A percentile compares a stretch with the other conserved stretches of the same genome.
Conservation (phyloP, 2,113 vertebrate species). For the Pterocles orientalis region DNA sequence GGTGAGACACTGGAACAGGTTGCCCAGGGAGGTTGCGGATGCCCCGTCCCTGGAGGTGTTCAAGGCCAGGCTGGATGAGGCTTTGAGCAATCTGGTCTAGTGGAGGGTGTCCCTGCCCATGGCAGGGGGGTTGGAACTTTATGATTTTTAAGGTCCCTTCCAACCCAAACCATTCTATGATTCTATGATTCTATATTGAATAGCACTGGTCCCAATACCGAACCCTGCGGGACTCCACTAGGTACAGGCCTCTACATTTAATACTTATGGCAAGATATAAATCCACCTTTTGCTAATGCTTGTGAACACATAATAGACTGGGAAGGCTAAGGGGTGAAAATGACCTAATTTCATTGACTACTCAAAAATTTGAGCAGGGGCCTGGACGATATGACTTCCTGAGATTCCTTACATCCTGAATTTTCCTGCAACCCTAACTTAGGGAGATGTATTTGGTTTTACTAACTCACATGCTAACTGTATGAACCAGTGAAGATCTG, state of each 20-base stretch:
- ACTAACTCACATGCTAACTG: not conserved
- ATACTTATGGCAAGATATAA: not conserved
- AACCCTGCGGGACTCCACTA: too few relatives aligned
- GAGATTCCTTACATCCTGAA: not conserved
- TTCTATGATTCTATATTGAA: too few relatives aligned
- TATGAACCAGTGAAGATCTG: not conserved
- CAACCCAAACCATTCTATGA: too few relatives aligned
- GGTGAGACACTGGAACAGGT: too few relatives aligned
- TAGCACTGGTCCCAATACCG: too few relatives aligned
- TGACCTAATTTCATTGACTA: not conserved
- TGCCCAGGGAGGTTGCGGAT: too few relatives aligned
- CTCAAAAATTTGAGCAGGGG: not conserved
- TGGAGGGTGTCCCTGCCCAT: too few relatives aligned
- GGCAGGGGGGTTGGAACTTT: too few relatives aligned
- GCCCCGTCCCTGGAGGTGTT: too few relatives aligned
- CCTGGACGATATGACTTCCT: not conserved
- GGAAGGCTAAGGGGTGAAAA: not conserved
- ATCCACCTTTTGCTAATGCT: not conserved
- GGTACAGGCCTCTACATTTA: not conserved
- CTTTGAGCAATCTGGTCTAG: too few relatives aligned
- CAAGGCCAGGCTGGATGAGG: too few relatives aligned
- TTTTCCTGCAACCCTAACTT: not conserved
- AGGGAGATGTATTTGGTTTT: not conserved
- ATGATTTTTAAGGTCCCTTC: too few relatives aligned
- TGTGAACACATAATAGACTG: not conserved